Conservation (phyloP, 2,797 vertebrate species). For the Pangasius mekongensis region DNA sequence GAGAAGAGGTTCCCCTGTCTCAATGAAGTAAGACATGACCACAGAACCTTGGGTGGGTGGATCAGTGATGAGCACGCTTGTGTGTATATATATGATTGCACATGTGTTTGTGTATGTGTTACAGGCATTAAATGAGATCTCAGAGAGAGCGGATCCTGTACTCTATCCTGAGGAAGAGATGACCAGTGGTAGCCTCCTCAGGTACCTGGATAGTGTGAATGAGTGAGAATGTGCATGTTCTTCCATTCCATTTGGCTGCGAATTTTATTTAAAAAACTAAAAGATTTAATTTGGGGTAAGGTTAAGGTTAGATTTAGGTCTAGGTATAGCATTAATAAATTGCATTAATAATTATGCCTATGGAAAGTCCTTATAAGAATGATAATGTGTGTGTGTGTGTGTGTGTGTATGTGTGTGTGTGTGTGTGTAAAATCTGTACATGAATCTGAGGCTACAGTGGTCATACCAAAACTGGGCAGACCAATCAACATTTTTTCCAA, state of each 20-base stretch:
- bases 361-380: neutral
- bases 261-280: too few species aligned
- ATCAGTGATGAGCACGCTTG: neutral
- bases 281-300: neutral
- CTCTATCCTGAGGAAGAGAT: slow-evolving; percentile 85
- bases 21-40: slow-evolving; percentile 76
- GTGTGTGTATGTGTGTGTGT: neutral
- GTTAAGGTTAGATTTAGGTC: neutral
- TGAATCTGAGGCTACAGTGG: neutral
- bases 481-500: neutral
- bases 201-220: slow-evolving; percentile 70
- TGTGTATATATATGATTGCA: neutral
- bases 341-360: neutral
- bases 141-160: slow-evolving; percentile 65
- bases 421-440: neutral
- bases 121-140: slow-evolving; percentile 80
- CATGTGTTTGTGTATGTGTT: slow-evolving; percentile 44
- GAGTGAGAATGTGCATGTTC: neutral
- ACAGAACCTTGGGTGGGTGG: neutral
- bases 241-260: too few species aligned
- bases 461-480: neutral
- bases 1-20: slow-evolving; percentile 85
- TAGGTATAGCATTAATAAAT: neutral
- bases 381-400: neutral
- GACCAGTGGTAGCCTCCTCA: slow-evolving; percentile 89